Evolutionary conservation across 1,140 invertebrate species (phyloP), one percentile per base, ranked within the genome.

Genomic region (Harlomillsia oculata): DNA sequence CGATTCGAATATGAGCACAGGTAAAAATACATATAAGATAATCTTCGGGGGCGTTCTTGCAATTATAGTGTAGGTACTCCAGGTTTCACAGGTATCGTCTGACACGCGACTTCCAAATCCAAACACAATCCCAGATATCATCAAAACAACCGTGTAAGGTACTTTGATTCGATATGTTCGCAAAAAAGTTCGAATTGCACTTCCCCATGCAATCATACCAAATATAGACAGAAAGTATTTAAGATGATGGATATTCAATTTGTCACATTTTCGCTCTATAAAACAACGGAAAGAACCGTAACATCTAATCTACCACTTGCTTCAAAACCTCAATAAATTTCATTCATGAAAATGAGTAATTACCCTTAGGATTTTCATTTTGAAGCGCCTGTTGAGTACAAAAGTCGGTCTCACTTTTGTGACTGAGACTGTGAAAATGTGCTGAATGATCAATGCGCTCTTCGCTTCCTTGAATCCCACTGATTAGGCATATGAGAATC

Each of bases 1-100:
- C 9, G 70, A 71, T 58, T 76, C 74, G 64, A 75, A 76, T 21
- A 76, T 74, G n/a, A 76, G 70, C 11, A 73, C 68, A 3, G 74
- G 74, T 37, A 76, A 63, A 63, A 75, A 76, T 8, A 71, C 64
- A 56, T 69, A 66, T 14, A 76, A 66, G n/a, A 74, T 67, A 6
- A 72, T 64, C 56, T 72, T 67, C 0, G 72, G 71, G 44, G 72
- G 67, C 5, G 69, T 63, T 13, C 68, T 60, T 5, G 70, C 66
- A 6, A 67, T 53, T 11, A 50, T 43, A 3, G 64, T 67, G 48
- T 61, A 68, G 8, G 23, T 46, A 11, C 41, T 62, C 54, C 60
- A 62, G 11, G 43, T 18, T 18, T 20, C 40, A 50, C 56, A 57
- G 16, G 52, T 8, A 23, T 2, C 18, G 20, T 5, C n/a, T 18